Evolutionary conservation across 2,797 vertebrate species (phyloP).

Genomic region (Falco biarmicus): DNA sequence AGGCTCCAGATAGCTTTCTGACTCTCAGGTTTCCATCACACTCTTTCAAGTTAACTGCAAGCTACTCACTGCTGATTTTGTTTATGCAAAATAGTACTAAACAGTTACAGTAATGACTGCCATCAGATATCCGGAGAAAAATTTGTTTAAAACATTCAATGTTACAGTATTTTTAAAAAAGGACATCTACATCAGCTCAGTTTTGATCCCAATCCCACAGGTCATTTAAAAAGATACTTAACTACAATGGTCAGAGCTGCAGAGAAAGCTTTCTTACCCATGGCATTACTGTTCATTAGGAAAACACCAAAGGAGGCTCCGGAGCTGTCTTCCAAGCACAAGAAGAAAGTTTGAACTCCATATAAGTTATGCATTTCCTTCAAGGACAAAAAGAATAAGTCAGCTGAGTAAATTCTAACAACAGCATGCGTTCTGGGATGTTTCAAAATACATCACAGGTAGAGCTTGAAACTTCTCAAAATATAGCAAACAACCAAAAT

Average conservation of each 20-base stretch:
- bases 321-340: conserved; percentile 89
- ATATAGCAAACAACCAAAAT: not conserved
- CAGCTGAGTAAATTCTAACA: not conserved
- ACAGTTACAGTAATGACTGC: not conserved
- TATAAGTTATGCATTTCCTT: conserved; percentile 90
- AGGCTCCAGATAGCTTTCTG: not conserved
- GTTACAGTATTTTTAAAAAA: not conserved
- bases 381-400: not conserved
- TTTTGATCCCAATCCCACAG: not conserved
- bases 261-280: conserved; percentile 83
- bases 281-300: conserved; percentile 97
- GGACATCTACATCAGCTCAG: not conserved
- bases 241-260: not conserved
- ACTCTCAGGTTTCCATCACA: not conserved
- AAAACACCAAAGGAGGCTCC: conserved; percentile 95
- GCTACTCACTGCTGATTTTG: not conserved
- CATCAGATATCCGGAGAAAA: not conserved
- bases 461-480: not conserved
- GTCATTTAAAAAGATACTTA: not conserved
- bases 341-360: conserved; percentile 92
- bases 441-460: not conserved
- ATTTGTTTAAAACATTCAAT: not conserved
- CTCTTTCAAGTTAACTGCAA: not conserved
- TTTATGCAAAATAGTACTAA: not conserved
- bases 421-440: not conserved